These are phyloP conservation scores for Tricholauxania praeusta DNA, from an alignment of 2,888 invertebrate species.

Conservation along the genomic window DNA sequence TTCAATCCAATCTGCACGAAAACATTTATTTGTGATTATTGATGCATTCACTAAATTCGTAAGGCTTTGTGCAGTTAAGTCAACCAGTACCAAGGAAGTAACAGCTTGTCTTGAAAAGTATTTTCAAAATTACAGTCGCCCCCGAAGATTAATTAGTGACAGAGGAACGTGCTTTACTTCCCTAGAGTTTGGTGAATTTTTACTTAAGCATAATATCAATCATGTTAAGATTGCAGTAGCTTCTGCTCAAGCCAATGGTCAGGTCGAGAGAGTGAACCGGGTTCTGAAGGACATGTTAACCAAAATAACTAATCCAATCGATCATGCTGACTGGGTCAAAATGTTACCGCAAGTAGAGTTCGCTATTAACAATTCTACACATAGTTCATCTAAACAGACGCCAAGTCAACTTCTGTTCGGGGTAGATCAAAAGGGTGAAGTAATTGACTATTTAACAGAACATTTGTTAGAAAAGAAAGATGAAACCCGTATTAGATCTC, in stretches of 20 bases:
- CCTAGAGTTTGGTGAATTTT: slow-evolving; percentile 12
- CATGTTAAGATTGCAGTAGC: background rate
- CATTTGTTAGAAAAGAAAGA: slow-evolving; percentile 11
- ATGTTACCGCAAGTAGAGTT: slow-evolving; percentile 29
- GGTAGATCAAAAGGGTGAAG: slow-evolving; percentile 14
- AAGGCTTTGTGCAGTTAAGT: slow-evolving; percentile 21
- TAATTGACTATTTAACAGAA: slow-evolving; percentile 25
- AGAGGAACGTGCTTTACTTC: slow-evolving; percentile 32
- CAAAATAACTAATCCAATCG: slow-evolving; percentile 35
- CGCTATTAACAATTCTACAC: slow-evolving; percentile 30
- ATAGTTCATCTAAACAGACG: background rate
- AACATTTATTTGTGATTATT: slow-evolving; percentile 23
- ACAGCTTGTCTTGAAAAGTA: slow-evolving; percentile 39
- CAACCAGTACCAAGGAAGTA: slow-evolving; percentile 30
- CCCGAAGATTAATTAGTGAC: slow-evolving; percentile 35
- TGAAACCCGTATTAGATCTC: background rate
- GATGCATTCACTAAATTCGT: slow-evolving; percentile 26
- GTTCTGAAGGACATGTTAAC: slow-evolving; percentile 34
- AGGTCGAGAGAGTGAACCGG: slow-evolving; percentile 20
- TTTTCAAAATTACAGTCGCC: slow-evolving; percentile 39
- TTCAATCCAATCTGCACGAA: slow-evolving; percentile 22
- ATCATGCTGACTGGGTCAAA: slow-evolving; percentile 15
- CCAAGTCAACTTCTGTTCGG: slow-evolving; percentile 10
- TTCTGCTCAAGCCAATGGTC: slow-evolving; percentile 12
- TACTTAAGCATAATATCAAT: slow-evolving; percentile 11